These are phyloP conservation scores for Gymnogyps californianus DNA, from an alignment of 2,113 vertebrate genomes.

Conservation along the genomic window DNA sequence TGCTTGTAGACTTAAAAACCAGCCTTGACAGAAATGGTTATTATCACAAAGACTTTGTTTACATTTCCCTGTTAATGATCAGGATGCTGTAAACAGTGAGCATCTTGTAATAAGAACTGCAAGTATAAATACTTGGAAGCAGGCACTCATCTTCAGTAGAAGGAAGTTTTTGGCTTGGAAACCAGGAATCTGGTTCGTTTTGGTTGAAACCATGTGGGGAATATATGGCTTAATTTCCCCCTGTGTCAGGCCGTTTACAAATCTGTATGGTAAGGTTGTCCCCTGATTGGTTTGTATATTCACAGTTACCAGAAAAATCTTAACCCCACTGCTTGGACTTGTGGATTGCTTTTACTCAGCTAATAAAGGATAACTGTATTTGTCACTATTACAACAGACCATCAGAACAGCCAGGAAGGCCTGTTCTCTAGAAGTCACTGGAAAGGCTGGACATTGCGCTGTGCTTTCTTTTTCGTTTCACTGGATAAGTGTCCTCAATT, in stretches of 20 bases:
- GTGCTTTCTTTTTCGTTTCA: conserved; percentile 39
- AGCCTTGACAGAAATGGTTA: neutral
- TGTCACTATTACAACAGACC: neutral
- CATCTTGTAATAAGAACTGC: neutral
- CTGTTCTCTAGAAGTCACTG: neutral
- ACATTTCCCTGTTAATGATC: neutral
- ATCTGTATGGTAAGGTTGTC: neutral
- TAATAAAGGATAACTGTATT: neutral
- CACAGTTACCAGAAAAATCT: neutral
- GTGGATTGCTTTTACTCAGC: neutral
- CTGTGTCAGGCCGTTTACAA: neutral
- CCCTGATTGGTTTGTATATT: neutral
- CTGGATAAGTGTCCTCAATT: conserved; percentile 59
- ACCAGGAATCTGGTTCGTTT: neutral
- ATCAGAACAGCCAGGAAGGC: neutral
- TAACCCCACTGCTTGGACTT: neutral
- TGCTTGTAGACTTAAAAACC: neutral
- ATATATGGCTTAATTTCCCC: neutral
- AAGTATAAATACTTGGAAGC: neutral
- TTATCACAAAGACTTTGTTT: neutral
- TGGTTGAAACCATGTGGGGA: neutral
- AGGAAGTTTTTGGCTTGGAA: neutral
- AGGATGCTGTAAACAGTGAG: neutral
- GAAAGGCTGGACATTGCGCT: neutral
- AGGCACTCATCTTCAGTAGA: neutral